A percentile compares a stretch with the other conserved stretches of the same genome.
phyloP scores from a whole-genome alignment of 2,113 vertebrate species.

The Myocastor coypus region DNA sequence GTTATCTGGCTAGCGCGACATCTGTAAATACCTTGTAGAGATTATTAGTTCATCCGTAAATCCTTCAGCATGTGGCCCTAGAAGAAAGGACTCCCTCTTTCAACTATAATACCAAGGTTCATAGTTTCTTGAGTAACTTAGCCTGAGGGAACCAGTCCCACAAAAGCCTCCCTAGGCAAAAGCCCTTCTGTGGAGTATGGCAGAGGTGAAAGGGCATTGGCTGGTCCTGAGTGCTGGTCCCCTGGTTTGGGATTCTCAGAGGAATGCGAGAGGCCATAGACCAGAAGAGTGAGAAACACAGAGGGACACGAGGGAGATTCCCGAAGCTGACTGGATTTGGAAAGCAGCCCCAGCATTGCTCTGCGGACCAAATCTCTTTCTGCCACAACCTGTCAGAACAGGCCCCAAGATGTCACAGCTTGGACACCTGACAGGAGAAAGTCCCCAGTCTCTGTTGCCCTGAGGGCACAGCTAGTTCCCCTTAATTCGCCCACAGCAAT shows the following conservation, averaged over 20 bases:
- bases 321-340: background rate
- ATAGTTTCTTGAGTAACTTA: background rate
- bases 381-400: fast-evolving
- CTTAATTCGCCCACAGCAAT: fast-evolving
- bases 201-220: background rate
- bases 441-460: background rate
- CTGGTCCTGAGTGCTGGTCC: background rate
- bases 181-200: background rate
- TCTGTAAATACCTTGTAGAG: too few relatives aligned
- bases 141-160: background rate
- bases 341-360: fast-evolving
- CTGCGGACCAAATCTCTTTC: too few relatives aligned
- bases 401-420: background rate
- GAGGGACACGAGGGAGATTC: background rate
- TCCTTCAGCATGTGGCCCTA: background rate
- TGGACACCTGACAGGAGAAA: background rate
- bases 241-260: background rate
- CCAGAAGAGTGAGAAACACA: background rate
- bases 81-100: background rate
- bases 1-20: too few relatives aligned
- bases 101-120: fast-evolving
- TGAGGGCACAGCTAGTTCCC: background rate
- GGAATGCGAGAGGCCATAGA: background rate
- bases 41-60: too few relatives aligned
- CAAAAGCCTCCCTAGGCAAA: background rate